Conservation (phyloP, 2,888 invertebrate genomes). For the Spicauda simplicius region DNA sequence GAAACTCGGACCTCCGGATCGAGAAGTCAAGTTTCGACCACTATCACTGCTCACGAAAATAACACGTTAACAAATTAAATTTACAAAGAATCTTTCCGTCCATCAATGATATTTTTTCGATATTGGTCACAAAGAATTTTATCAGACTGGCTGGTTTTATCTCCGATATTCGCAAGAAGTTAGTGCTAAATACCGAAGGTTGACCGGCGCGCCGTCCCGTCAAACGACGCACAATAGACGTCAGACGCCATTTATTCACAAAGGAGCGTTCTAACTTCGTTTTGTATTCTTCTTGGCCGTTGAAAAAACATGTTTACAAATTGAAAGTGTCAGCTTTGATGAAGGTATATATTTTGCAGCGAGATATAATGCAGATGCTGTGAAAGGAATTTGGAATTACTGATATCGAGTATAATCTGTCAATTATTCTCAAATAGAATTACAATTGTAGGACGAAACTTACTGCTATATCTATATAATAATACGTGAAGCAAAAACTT, state of each 20-base stretch:
- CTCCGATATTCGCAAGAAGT: neutral
- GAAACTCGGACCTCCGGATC: too few relatives aligned
- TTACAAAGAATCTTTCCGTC: too few relatives aligned
- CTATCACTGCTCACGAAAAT: too few relatives aligned
- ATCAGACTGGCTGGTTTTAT: neutral
- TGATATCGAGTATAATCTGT: too few relatives aligned
- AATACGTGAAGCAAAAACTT: too few relatives aligned
- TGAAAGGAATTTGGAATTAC: neutral
- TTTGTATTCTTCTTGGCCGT: constrained; percentile 17
- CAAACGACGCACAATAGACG: constrained; percentile 15
- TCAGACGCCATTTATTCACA: constrained; percentile 14
- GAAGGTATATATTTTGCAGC: constrained; percentile 6
- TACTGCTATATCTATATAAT: too few relatives aligned
- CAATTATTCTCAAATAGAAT: too few relatives aligned
- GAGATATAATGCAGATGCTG: neutral
- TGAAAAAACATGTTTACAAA: constrained; percentile 17
- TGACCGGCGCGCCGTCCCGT: constrained; percentile 4
- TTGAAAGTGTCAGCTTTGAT: constrained; percentile 10
- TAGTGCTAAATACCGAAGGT: neutral
- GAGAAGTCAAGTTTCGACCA: too few relatives aligned
- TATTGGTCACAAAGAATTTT: neutral
- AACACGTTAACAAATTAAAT: neutral
- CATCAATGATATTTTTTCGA: neutral
- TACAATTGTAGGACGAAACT: too few relatives aligned
- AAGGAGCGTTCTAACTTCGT: constrained; percentile 15